Percentiles rank a stretch among this genome's conserved stretches.
phyloP scores from a whole-genome alignment of 2,888 invertebrate species.

The Drosophila diplacantha region DNA sequence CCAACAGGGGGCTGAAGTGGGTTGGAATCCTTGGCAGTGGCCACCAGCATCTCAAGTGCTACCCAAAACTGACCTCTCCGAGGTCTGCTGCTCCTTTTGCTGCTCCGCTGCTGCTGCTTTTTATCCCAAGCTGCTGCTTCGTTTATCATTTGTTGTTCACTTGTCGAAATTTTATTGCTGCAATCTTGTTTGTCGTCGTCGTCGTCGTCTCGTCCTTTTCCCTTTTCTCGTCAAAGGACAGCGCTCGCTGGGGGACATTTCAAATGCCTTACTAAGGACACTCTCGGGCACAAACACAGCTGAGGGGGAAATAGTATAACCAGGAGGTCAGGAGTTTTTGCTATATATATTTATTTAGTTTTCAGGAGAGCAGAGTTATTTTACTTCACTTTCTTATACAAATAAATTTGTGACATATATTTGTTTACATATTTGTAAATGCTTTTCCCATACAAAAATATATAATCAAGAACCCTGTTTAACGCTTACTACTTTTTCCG shows the following conservation, averaged over 20 bases:
- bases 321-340: background rate
- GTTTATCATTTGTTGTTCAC: conserved; percentile 74
- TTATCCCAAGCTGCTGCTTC: conserved; percentile 66
- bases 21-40: conserved; percentile 27
- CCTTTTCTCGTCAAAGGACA: conserved; percentile 42
- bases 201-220: conserved; percentile 51
- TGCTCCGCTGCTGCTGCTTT: conserved; percentile 41
- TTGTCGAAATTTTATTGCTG: conserved; percentile 74
- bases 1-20: conserved; percentile 21
- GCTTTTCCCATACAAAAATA: too few species aligned
- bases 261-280: conserved; percentile 35
- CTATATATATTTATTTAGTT: background rate
- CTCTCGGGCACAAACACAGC: conserved; percentile 4
- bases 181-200: conserved; percentile 72
- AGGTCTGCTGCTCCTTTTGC: conserved; percentile 20
- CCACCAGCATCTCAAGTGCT: conserved; percentile 56
- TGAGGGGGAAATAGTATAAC: background rate
- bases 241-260: conserved; percentile 44
- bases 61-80: conserved; percentile 37
- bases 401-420: background rate
- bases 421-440: background rate
- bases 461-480: background rate
- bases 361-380: background rate
- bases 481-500: background rate
- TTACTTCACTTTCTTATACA: background rate